Evolutionary conservation across 1,140 invertebrate genomes (phyloP).

Genomic region (Berghia stephanieae): DNA sequence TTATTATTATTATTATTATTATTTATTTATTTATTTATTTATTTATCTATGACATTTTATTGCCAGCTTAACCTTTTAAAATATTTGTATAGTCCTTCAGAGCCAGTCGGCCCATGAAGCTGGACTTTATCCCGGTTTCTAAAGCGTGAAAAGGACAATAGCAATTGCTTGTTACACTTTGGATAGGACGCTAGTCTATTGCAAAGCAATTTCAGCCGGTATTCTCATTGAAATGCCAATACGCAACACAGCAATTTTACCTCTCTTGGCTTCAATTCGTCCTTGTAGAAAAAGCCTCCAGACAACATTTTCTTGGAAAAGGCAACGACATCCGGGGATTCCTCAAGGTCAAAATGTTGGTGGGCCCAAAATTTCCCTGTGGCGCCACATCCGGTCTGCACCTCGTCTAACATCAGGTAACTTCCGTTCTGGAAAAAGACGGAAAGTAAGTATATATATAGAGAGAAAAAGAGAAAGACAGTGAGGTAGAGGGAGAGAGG

Average conservation of each 20-base stretch:
- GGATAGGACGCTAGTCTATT: no score
- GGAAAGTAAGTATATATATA: no score
- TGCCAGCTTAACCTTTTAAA: no score
- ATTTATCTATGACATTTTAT: no score
- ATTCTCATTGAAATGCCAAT: no score
- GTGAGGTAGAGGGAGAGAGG: neutral
- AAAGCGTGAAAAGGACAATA: no score
- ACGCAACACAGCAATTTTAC: constrained; percentile 44
- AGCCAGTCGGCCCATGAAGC: no score
- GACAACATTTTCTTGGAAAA: constrained; percentile 99
- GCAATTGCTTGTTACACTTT: no score
- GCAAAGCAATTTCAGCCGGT: no score
- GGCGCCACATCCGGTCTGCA: constrained; percentile 96
- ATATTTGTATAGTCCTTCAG: no score
- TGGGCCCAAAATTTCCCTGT: constrained; percentile 99
- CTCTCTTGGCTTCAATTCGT: constrained; percentile 76
- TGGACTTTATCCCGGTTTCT: no score
- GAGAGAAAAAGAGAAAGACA: neutral
- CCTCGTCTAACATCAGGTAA: constrained; percentile 92
- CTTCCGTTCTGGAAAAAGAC: constrained; percentile 48
- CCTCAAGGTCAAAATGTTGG: constrained; percentile 88
- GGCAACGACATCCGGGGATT: constrained; percentile 91
- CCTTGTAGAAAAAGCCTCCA: constrained; percentile 92
- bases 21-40: neutral
- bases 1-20: no score